Base-by-base conservation (phyloP, 1,140 invertebrate genomes). In the Latrodectus geometricus region DNA sequence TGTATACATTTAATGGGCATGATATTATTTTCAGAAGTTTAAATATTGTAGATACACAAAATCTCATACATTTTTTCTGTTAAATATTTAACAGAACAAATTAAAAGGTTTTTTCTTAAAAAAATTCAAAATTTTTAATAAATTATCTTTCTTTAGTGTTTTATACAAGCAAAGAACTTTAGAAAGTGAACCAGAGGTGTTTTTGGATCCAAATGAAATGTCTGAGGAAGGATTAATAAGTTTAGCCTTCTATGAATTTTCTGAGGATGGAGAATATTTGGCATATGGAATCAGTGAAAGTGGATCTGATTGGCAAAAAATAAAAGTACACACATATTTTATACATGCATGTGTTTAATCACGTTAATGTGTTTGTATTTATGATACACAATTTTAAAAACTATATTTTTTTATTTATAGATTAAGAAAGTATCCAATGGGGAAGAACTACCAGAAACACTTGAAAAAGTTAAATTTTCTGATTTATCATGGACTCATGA, bases 241-340 rank as follows among this genome's bases (percentile, higher is more conserved):
- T 4, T 91, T 99, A 20, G 93, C 94, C 0, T 93, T 93, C 66
- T 95, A 93, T 70, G 92, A 93, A 56, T 99, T 98, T 92, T 98
- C 97, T 2, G 95, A 99, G 90, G 95, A 99, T 93, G 98, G 97
- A 5, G 93, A 93, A 89, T 95, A 94, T 68, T 95, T 97, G 92
- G 97, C 97, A 0, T 99, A 99, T 92, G 96, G 95, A 8, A 92
- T 99, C 0, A 97, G 96, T 89, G 94, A 94, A 80, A 97, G 95
- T 92, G 98, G 98, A 11, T 98, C 97, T 52, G 98, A 99, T 91
- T 99, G 98, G 98, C 94, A 95, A 86, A 96, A 95, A 49, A 97
- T 99, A 9, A 92, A 92, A 89, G 92, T 93, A 73, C 65, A 81
- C 61, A 54, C 69, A 72, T 9, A 20, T 35, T 61, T 4, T 61